Evolutionary conservation across 2,797 vertebrate species (phyloP).

Genomic region (Streptopelia turtur): DNA sequence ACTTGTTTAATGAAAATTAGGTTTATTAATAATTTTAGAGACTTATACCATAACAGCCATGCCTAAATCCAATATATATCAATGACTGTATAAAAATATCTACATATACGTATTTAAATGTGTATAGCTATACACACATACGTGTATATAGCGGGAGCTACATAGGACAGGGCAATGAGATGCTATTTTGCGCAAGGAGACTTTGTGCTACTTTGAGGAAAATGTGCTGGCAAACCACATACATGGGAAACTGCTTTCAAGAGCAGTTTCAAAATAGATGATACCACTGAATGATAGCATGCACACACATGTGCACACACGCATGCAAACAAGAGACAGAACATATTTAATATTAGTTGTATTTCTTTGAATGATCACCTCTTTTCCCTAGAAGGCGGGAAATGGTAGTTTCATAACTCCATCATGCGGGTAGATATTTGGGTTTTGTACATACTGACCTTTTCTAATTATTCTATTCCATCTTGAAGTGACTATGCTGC

Average conservation of each 20-base stretch:
- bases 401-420: neutral
- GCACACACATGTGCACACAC: accelerated
- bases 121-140: neutral
- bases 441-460: neutral
- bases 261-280: neutral
- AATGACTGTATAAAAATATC: neutral
- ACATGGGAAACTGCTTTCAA: neutral
- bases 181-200: neutral
- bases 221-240: neutral
- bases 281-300: neutral
- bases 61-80: neutral
- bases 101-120: neutral
- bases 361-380: constrained; percentile 16
- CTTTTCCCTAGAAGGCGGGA: neutral
- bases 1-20: neutral
- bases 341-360: neutral
- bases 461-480: neutral
- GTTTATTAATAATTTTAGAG: neutral
- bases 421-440: neutral
- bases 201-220: neutral
- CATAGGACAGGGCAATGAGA: neutral
- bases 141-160: neutral
- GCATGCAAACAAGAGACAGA: neutral
- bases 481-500: neutral
- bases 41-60: neutral